A percentile compares a stretch with the other conserved stretches of the same genome.
phyloP scores from a whole-genome alignment of 2,888 invertebrate species.

The Cerastoderma edule region DNA sequence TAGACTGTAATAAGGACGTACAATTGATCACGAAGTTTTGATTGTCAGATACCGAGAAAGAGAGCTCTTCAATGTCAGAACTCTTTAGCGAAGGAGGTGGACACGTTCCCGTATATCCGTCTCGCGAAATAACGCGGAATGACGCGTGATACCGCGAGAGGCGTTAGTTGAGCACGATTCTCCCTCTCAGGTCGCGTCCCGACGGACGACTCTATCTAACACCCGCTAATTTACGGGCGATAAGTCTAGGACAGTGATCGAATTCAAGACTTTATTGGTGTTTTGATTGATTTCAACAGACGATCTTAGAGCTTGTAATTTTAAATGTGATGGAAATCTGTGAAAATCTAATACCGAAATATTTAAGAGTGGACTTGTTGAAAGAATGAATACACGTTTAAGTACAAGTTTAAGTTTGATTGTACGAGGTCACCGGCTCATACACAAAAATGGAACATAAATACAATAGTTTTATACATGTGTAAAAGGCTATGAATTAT shows the following conservation, averaged over 20 bases:
- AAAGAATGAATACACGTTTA: no score
- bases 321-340: not conserved
- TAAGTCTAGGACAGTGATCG: conserved; percentile 9
- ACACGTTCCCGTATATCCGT: no score
- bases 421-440: not conserved
- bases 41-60: not conserved
- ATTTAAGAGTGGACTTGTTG: not conserved
- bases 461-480: no score
- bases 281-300: conserved; percentile 8
- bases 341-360: not conserved
- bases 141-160: no score
- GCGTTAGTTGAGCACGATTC: conserved; percentile 17
- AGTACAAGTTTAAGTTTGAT: not conserved
- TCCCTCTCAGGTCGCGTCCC: conserved; percentile 1
- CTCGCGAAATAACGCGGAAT: no score
- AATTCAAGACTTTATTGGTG: no score
- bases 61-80: no score
- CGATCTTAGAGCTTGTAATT: not conserved
- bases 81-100: no score
- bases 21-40: not conserved
- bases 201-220: conserved; percentile 9
- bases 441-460: no score
- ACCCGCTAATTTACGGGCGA: conserved; percentile 8
- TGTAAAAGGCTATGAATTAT: no score
- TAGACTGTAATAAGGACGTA: no score